Evolutionary conservation across 2,888 invertebrate genomes (phyloP).

Genomic region (Dasysyrphus tricinctus): DNA sequence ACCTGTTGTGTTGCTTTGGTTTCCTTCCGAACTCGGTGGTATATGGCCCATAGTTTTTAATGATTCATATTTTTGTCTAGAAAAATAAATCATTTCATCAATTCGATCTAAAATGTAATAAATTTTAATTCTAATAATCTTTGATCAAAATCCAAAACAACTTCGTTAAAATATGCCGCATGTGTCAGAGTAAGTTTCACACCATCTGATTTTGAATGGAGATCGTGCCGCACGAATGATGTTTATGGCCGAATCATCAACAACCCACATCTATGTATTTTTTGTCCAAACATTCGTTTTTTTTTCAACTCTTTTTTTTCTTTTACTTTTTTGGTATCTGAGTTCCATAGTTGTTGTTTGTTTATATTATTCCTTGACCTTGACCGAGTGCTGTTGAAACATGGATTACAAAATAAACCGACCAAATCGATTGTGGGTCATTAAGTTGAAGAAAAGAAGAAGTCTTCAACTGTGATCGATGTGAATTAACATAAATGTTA

Average conservation of each 20-base stretch:
- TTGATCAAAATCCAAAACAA: background rate
- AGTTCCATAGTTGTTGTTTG: slow-evolving; percentile 5
- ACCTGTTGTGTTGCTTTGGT: no score
- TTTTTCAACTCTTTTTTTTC: background rate
- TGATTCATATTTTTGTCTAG: background rate
- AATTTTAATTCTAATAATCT: background rate
- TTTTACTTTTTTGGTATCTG: background rate
- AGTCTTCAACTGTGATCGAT: slow-evolving; percentile 31
- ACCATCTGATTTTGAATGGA: slow-evolving; percentile 19
- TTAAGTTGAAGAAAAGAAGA: slow-evolving; percentile 17
- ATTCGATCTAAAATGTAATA: background rate
- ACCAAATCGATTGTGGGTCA: slow-evolving; percentile 49
- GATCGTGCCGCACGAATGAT: slow-evolving; percentile 29
- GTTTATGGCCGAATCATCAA: slow-evolving; percentile 37
- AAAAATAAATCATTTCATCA: background rate
- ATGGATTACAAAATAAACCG: slow-evolving; percentile 45
- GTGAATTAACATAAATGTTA: slow-evolving; percentile 30
- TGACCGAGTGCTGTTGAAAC: slow-evolving; percentile 66
- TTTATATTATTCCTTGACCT: slow-evolving; percentile 61
- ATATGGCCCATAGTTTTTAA: background rate
- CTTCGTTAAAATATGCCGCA: background rate
- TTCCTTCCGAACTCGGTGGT: no score
- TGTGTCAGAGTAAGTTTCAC: background rate
- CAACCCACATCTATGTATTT: slow-evolving; percentile 44
- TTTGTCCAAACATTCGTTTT: background rate